These are phyloP conservation scores for Polyommatus icarus DNA, from an alignment of 2,888 invertebrate genomes.

Conservation along the genomic window DNA sequence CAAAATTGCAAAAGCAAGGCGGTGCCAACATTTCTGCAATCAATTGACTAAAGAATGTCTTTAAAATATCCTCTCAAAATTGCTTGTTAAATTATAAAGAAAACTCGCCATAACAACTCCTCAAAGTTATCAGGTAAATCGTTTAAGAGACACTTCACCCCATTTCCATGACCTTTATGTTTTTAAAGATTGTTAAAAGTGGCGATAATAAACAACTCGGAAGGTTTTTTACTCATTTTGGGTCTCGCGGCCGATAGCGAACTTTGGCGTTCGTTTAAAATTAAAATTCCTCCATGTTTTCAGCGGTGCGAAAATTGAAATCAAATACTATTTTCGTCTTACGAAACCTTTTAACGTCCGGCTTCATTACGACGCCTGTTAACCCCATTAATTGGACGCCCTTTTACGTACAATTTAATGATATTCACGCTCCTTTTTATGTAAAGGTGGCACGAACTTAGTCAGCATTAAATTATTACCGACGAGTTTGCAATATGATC, in stretches of 20 bases:
- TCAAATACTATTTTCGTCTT: slow-evolving; percentile 44
- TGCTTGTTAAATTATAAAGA: slow-evolving; percentile 10
- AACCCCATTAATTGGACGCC: slow-evolving; percentile 40
- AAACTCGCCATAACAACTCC: slow-evolving; percentile 19
- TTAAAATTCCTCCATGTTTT: slow-evolving; percentile 34
- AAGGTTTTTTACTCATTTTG: slow-evolving; percentile 14
- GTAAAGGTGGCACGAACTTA: not conserved
- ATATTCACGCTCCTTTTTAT: slow-evolving; percentile 26
- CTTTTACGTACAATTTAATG: slow-evolving; percentile 32
- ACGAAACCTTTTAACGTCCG: slow-evolving; percentile 43
- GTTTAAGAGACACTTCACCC: slow-evolving; percentile 23
- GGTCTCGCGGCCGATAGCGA: slow-evolving; percentile 14
- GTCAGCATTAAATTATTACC: not conserved
- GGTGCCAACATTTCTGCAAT: not conserved
- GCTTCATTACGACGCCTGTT: slow-evolving; percentile 44
- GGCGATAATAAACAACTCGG: slow-evolving; percentile 23
- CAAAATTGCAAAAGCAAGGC: not conserved
- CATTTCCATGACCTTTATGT: not conserved
- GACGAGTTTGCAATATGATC: not conserved
- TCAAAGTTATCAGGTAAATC: slow-evolving; percentile 27
- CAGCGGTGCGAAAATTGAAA: slow-evolving; percentile 39
- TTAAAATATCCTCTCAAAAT: not conserved
- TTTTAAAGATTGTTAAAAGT: slow-evolving; percentile 21
- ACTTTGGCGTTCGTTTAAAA: slow-evolving; percentile 32
- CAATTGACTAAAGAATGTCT: not conserved